Base-by-base conservation (phyloP, 2,113 vertebrate genomes). In the Gnathonemus longibarbis region DNA sequence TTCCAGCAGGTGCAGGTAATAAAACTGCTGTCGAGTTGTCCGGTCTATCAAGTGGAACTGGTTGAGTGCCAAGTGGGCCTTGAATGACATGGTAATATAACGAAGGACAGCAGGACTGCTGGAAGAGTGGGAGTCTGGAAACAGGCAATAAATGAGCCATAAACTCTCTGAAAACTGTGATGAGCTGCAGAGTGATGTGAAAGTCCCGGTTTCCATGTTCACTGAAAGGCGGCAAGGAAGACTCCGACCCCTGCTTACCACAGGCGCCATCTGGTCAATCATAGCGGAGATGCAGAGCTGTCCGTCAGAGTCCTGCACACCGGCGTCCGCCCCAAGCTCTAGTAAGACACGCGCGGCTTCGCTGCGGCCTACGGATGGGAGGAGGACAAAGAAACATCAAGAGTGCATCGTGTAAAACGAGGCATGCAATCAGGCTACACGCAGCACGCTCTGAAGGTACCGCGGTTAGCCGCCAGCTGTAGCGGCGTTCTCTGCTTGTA, bases 251-350 rank as follows among this genome's bases (percentile, higher is more conserved):
- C 17, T 42, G 90, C 92, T 91, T 92, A 96, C 95, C 93, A 95
- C 94, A 35, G 94, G 80, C 77, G 93, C 93, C 93, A 95, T 95
- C 56, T 45, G 92, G 27, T 90, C 91, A 90, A 95, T 96, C 93
- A 96, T 92, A 88, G 95, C 94, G 17, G 93, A 94, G 53, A 96
- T 95, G 89, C 95, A 96, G 66, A 95, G 92, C 90, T 95, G 94
- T 88, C 95, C 94, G 3, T 95, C 94, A 88, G 89, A 88, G 90
- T 96, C 95, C 80, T 91, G 93, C 5, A 93, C 90, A 1, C 94
- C 93, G 10, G 94, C 94, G 50, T 94, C 91, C 0, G 95, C 94
- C 17, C 94, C 94, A 3, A 94, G 89, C 62, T 95, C 94, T 89
- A 96, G 27, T 77, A 96, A 92, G 1, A 91, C 52, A 39, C 83